Conservation (phyloP, 2,797 vertebrate species). For the Leucoraja ocellata region DNA sequence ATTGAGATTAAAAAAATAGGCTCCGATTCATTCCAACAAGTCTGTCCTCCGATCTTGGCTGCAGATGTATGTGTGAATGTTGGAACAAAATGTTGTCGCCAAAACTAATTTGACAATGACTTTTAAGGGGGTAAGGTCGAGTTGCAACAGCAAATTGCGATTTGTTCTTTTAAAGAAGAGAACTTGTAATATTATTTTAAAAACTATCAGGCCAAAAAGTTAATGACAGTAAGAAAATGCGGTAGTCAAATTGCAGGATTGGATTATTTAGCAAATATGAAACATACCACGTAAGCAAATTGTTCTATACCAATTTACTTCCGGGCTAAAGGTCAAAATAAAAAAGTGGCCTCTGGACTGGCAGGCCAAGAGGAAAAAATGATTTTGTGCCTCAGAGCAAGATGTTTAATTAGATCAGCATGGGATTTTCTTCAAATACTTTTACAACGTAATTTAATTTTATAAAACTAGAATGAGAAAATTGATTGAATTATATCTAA, state of each 20-base stretch:
- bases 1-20: neutral
- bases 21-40: neutral
- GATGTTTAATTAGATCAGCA: slow-evolving; percentile 11
- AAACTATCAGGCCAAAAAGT: neutral
- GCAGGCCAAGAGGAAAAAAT: slow-evolving; percentile 30
- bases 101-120: neutral
- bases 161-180: neutral
- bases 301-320: slow-evolving; percentile 7
- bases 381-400: slow-evolving; percentile 10
- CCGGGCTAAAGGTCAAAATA: slow-evolving; percentile 24
- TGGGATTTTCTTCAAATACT: neutral
- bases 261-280: neutral
- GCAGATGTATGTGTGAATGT: neutral
- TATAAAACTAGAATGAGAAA: neutral
- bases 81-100: neutral
- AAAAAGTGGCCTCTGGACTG: slow-evolving; percentile 19
- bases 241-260: neutral
- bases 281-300: neutral
- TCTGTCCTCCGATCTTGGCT: neutral
- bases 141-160: neutral
- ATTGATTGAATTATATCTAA: neutral
- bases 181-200: neutral
- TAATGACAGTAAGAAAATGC: neutral
- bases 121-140: neutral
- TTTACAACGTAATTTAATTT: neutral